A percentile compares a stretch with the other conserved stretches of the same genome.
phyloP scores from a whole-genome alignment of 2,113 vertebrate genomes.

The Mungos mungo region DNA sequence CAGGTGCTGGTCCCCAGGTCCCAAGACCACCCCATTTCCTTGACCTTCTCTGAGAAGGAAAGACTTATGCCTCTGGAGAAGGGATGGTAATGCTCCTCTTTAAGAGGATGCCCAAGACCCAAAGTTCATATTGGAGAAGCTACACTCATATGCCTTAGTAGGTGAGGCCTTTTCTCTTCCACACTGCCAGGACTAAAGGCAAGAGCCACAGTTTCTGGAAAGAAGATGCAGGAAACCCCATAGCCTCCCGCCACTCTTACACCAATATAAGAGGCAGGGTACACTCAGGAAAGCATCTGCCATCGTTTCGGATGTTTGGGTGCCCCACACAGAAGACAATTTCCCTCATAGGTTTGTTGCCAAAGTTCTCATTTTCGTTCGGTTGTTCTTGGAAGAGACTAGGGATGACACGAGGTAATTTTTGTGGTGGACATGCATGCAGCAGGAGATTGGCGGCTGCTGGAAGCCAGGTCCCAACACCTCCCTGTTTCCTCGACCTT shows the following conservation, averaged over 20 bases:
- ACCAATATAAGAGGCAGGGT: too few species aligned
- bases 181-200: not conserved
- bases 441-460: too few species aligned
- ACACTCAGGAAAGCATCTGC: not conserved
- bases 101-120: not conserved
- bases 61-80: not conserved
- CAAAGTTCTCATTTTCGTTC: too few species aligned
- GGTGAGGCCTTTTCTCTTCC: not conserved
- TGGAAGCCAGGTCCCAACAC: too few species aligned
- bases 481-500: too few species aligned
- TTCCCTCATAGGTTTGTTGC: too few species aligned
- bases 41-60: not conserved
- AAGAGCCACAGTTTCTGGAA: not conserved
- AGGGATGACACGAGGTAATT: too few species aligned
- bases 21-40: not conserved
- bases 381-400: too few species aligned
- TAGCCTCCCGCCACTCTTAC: not conserved
- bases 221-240: not conserved
- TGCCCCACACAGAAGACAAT: too few species aligned
- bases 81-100: too few species aligned
- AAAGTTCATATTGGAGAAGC: not conserved
- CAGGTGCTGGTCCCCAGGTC: not conserved
- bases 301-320: too few species aligned
- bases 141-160: not conserved
- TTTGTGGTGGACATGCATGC: too few species aligned